These are phyloP conservation scores for Sinocyclocheilus grahami DNA, from an alignment of 2,113 vertebrate species.

Conservation along the genomic window DNA sequence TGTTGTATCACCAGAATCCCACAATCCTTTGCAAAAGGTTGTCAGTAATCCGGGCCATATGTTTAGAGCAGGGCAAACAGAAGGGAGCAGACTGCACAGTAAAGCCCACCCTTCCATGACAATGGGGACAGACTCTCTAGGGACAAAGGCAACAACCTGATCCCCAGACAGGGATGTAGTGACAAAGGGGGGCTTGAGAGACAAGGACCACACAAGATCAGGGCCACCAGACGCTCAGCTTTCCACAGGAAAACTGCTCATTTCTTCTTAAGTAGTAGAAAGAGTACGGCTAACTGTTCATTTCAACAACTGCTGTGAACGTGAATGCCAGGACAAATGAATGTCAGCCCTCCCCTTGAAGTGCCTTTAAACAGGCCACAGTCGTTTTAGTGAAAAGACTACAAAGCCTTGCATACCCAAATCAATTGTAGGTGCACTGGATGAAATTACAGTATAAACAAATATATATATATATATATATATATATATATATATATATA, in stretches of 20 bases:
- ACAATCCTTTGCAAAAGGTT: constrained; percentile 39
- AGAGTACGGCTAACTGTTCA: constrained; percentile 4
- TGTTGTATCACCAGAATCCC: constrained; percentile 38
- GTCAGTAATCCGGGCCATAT: constrained; percentile 58
- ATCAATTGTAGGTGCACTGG: too few relatives aligned
- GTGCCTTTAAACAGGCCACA: neutral
- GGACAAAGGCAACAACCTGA: constrained; percentile 59
- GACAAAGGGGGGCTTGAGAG: constrained; percentile 56
- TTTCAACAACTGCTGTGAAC: constrained; percentile 17
- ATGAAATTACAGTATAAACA: too few relatives aligned
- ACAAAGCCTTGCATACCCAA: too few relatives aligned
- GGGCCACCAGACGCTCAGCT: constrained; percentile 48
- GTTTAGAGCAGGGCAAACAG: constrained; percentile 45
- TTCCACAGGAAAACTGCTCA: constrained; percentile 33
- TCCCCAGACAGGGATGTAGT: constrained; percentile 51
- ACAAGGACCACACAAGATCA: constrained; percentile 55
- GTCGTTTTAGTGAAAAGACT: neutral
- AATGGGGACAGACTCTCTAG: constrained; percentile 55
- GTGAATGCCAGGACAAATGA: neutral
- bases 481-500: too few relatives aligned
- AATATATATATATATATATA: too few relatives aligned
- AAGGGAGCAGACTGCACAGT: constrained; percentile 55
- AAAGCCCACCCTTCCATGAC: constrained; percentile 53
- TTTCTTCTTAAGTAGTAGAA: constrained; percentile 22
- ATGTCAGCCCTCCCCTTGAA: neutral